Conservation (phyloP, 2,888 invertebrate species). For the Polydrusus tereticollis region DNA sequence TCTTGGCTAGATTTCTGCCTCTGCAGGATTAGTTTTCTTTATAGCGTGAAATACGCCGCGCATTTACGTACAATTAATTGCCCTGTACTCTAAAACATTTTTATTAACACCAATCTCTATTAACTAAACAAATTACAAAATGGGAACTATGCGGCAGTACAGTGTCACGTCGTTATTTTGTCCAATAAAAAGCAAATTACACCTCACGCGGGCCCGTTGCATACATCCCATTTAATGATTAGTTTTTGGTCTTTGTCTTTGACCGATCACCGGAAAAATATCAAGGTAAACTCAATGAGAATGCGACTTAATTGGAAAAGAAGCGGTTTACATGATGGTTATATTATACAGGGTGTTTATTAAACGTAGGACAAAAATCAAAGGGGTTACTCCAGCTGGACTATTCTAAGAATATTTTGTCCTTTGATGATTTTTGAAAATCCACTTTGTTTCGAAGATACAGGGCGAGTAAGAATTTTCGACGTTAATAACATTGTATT, state of each 20-base stretch:
- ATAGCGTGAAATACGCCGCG: too few relatives aligned
- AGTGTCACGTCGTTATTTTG: slow-evolving; percentile 2
- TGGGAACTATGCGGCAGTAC: slow-evolving; percentile 4
- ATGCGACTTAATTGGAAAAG: neutral
- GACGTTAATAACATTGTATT: too few relatives aligned
- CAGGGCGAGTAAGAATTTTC: too few relatives aligned
- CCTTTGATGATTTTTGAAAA: too few relatives aligned
- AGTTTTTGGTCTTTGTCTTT: slow-evolving; percentile 29
- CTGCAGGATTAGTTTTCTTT: too few relatives aligned
- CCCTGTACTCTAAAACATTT: neutral
- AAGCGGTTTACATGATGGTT: slow-evolving; percentile 3
- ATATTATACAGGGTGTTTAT: too few relatives aligned
- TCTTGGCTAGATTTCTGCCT: too few relatives aligned
- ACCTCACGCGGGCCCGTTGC: slow-evolving; percentile 16
- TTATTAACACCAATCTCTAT: slow-evolving; percentile 1
- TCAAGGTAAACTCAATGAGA: slow-evolving; percentile 26
- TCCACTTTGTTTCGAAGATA: too few relatives aligned
- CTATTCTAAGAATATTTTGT: too few relatives aligned
- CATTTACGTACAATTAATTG: too few relatives aligned
- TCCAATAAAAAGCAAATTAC: slow-evolving; percentile 23
- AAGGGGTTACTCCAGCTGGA: too few relatives aligned
- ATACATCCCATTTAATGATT: slow-evolving; percentile 29
- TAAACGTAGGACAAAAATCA: too few relatives aligned
- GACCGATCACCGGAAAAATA: slow-evolving; percentile 36
- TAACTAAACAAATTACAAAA: slow-evolving; percentile 7